Percentiles rank a stretch among this genome's conserved stretches.
Conservation (phyloP, 1,140 invertebrate genomes). For the Temnothorax curvispinosus region DNA sequence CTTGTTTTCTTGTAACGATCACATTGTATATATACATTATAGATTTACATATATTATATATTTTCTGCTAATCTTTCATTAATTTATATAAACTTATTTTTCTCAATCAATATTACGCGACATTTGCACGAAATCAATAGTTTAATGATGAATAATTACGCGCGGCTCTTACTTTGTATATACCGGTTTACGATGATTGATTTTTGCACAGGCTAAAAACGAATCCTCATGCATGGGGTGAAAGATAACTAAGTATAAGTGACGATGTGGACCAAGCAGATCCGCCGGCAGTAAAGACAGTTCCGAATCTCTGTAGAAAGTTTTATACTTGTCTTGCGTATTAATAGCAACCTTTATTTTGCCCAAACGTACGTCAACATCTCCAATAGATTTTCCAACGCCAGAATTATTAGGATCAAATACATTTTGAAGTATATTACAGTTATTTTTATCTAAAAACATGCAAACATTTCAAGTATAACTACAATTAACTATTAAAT, state of each 20-base stretch:
- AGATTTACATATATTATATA: neutral
- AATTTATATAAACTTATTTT: too few relatives aligned
- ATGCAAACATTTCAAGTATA: neutral
- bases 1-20: neutral
- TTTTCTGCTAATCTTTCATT: too few relatives aligned
- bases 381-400: constrained; percentile 90
- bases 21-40: constrained; percentile 8
- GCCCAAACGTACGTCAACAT: constrained; percentile 92
- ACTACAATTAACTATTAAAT: neutral
- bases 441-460: constrained; percentile 87
- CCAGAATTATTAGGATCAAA: constrained; percentile 93
- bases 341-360: constrained; percentile 89
- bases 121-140: neutral
- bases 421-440: constrained; percentile 93
- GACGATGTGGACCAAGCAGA: constrained; percentile 90
- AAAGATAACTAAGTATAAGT: constrained; percentile 94
- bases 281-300: constrained; percentile 89
- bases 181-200: constrained; percentile 89
- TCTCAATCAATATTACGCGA: too few relatives aligned
- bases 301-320: constrained; percentile 88
- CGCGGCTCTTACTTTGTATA: constrained; percentile 89
- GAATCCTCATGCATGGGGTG: constrained; percentile 92
- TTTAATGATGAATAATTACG: constrained; percentile 5
- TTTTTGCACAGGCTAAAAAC: constrained; percentile 94
- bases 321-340: constrained; percentile 86